A percentile compares a stretch with the other conserved stretches of the same genome.
Evolutionary conservation across 2,797 vertebrate genomes (phyloP).

Genomic region (Enteromius afrohamiltoni): DNA sequence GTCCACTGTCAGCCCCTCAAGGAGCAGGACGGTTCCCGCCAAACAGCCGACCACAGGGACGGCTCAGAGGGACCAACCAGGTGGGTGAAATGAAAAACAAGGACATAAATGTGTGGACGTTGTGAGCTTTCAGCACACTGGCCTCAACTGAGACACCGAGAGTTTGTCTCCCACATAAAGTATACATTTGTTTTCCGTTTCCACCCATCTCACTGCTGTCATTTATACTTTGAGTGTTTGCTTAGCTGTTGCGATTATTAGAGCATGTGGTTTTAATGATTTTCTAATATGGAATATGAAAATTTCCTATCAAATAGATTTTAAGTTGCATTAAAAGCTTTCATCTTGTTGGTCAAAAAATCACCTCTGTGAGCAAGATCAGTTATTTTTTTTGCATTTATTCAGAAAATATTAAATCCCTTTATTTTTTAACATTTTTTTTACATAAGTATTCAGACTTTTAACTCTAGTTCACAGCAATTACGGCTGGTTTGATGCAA

Average conservation of each 20-base stretch:
- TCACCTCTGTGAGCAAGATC: neutral
- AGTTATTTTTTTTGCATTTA: neutral
- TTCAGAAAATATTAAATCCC: neutral
- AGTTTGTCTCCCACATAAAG: neutral
- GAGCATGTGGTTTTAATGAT: neutral
- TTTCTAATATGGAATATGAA: slow-evolving; percentile 1
- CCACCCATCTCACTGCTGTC: slow-evolving; percentile 56
- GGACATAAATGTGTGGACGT: neutral
- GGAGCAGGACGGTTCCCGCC: slow-evolving; percentile 75
- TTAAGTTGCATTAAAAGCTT: neutral
- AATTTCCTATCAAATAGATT: slow-evolving; percentile 20
- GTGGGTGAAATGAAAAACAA: slow-evolving; percentile 63
- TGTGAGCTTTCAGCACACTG: slow-evolving; percentile 4
- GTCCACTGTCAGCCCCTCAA: slow-evolving; percentile 81
- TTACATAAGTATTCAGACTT: neutral
- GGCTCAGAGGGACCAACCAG: slow-evolving; percentile 72
- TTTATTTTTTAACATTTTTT: neutral
- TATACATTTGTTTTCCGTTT: slow-evolving; percentile 40
- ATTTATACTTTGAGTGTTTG: slow-evolving; percentile 41
- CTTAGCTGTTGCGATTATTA: slow-evolving; percentile 21
- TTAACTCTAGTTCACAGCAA: neutral
- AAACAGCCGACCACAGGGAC: slow-evolving; percentile 69
- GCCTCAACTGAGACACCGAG: neutral
- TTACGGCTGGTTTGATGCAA: neutral
- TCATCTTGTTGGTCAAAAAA: neutral